Base-by-base conservation (phyloP, 2,113 vertebrate species). In the Carlito syrichta region DNA sequence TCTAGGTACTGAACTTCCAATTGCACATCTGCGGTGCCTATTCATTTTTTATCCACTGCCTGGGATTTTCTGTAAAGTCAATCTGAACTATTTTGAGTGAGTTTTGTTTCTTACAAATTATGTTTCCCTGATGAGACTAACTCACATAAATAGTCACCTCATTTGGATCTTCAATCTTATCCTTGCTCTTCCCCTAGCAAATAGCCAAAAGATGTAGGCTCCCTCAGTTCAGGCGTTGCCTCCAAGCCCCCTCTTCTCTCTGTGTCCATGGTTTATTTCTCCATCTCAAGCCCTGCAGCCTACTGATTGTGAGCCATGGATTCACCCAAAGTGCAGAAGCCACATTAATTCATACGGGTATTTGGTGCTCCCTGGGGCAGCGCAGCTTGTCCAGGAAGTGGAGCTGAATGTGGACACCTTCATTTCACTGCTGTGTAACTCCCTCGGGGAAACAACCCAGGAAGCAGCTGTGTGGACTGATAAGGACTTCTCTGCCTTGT, bases 401-500 rank as follows among this genome's bases (percentile, higher is more conserved):
- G 91, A 87, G 82, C 35, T 66, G 94, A 93, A 94, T 76, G 91
- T 3, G 17, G 2, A 83, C 52, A 32, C 73, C 90, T 94, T 94
- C 86, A 56, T 76, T 95, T 81, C 43, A 20, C 23, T 82, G 77
- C 30, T 2, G 0, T 52, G 56, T 74, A 82, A 60, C 23, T 66
- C 32, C 52, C 23, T 1, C 13, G 35, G 78, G 68, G 11, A 74
- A 88, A 52, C 54, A 92, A 62, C 22, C 54, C 68, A 76, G 74
- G 88, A 95, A 86, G 56, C 62, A 91, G 94, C 95, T 96, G 78
- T 84, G 73, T 84, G 62, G 82, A 62, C 86, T 52, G 88, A 84
- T 91, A 93, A 96, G 50, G 62, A 19, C 50, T 84, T 78, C 43
- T 92, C 82, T 52, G 19, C 73, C 48, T 91, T 89, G 85, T 91